Percentiles rank a stretch among this genome's conserved stretches.
These are phyloP conservation scores for Thalassarche chlororhynchos DNA, from an alignment of 2,113 vertebrate genomes.

Conservation along the genomic window DNA sequence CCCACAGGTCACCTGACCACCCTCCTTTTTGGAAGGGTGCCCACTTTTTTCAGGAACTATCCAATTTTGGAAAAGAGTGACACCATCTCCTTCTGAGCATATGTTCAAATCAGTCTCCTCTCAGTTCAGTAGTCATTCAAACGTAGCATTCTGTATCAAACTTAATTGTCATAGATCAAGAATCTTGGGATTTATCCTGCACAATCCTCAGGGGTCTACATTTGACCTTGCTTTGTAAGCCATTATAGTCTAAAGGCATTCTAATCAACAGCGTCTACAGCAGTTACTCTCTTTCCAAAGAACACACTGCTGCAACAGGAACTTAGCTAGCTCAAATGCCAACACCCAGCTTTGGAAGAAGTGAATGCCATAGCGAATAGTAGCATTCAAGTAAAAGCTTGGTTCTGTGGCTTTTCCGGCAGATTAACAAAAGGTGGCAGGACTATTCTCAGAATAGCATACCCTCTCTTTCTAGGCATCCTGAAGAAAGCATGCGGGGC, in stretches of 20 bases:
- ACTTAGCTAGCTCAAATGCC: not conserved
- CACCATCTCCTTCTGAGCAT: not conserved
- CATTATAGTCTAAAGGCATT: not conserved
- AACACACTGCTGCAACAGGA: not conserved
- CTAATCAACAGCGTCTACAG: not conserved
- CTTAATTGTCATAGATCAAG: not conserved
- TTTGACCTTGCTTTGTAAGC: not conserved
- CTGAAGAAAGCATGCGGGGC: not conserved
- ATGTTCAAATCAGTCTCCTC: accelerated
- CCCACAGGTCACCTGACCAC: not conserved
- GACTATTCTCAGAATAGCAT: not conserved
- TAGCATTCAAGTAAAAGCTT: not conserved
- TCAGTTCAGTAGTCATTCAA: not conserved
- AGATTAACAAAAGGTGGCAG: not conserved
- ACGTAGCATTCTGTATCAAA: not conserved
- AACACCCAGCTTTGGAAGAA: not conserved
- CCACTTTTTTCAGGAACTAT: not conserved
- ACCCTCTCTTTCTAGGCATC: not conserved
- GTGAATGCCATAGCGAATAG: not conserved
- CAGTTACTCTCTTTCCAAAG: not conserved
- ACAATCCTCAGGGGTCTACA: not conserved
- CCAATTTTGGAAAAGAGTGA: not conserved
- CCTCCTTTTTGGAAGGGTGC: not conserved
- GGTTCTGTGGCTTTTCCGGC: not conserved
- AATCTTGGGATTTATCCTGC: not conserved